These are phyloP conservation scores for Gallinago nigripennis DNA, from an alignment of 2,797 vertebrate species.

Conservation along the genomic window DNA sequence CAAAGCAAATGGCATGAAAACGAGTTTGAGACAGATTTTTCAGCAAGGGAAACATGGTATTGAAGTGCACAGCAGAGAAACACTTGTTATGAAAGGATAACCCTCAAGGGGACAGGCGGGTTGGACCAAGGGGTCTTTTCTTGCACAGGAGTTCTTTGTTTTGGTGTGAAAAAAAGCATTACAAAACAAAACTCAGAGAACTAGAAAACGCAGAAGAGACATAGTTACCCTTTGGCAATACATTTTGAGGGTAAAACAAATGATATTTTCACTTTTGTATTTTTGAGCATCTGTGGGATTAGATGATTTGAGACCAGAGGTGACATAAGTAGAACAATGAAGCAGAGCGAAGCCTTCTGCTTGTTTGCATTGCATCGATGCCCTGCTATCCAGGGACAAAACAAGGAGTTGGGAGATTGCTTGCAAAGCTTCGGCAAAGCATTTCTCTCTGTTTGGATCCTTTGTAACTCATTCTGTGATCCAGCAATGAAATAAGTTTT, in stretches of 20 bases:
- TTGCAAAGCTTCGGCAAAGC: neutral
- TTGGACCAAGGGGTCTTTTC: slow-evolving; percentile 19
- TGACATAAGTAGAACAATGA: slow-evolving; percentile 44
- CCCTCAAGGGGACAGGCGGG: neutral
- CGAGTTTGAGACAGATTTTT: slow-evolving; percentile 6
- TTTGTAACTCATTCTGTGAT: neutral
- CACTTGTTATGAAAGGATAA: slow-evolving; percentile 7
- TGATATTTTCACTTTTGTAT: neutral
- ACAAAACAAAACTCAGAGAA: slow-evolving; percentile 4
- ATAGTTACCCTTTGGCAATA: neutral
- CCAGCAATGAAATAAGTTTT: neutral
- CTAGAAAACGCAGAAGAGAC: neutral
- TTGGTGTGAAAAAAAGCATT: neutral
- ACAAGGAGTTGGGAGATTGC: neutral
- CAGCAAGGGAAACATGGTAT: neutral
- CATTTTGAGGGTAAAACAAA: neutral
- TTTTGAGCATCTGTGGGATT: slow-evolving; percentile 12
- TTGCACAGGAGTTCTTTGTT: slow-evolving; percentile 5
- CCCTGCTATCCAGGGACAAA: neutral
- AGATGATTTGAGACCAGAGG: neutral
- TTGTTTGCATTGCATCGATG: neutral
- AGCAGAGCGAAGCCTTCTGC: slow-evolving; percentile 32
- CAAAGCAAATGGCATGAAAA: slow-evolving; percentile 25
- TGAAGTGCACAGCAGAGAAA: slow-evolving; percentile 15
- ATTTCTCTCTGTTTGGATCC: neutral